Base-by-base conservation (phyloP, 2,888 invertebrate genomes). In the Macaria notata region DNA sequence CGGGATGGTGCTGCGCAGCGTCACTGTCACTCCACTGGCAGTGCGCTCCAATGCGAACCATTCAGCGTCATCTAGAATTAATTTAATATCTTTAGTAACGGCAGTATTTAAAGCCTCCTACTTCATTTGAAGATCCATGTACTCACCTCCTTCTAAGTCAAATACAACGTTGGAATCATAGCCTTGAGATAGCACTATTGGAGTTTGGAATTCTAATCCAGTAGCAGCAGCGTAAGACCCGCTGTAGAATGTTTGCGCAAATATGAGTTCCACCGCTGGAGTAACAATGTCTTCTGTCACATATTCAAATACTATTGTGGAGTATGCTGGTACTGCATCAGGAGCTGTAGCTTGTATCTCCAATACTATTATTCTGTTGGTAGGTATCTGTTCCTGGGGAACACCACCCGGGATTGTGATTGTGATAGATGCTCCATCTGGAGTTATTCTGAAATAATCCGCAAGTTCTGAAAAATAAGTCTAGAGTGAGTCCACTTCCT, bases 101-200 rank as follows among this genome's bases (percentile, higher is more conserved):
- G 2, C 19, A 19, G 19, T 19, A 19, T 19, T 19, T 2, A 19
- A 1, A 2, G 19, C 2, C 19, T 19, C 2, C 19, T 19, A 19
- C 19, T 1, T 19, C 2, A 19, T 19, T 19, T 19, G 19, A 19
- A 2, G 19, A 19, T 19, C 19, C 19, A 19, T 1, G 6, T 33
- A 76, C 19, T 57, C 46, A 76, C 77, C 75, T 66, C 76, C 78
- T 51, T 70, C 69, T 0, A 79, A 63, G 30, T 9, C 31, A 47
- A 76, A 77, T 7, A 47, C 51, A 1, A 78, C 75, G 9, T 49
- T 61, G 9, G 19, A 19, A 2, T 19, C 19, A 19, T n/a, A n/a
- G n/a, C n/a, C n/a, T n/a, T n/a, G n/a, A n/a, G n/a, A n/a, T n/a
- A n/a, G n/a, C n/a, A n/a, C n/a, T n/a, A n/a, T n/a, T n/a, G n/a